Conservation (phyloP, 1,140 invertebrate species). For the Rhopalosiphum maidis region DNA sequence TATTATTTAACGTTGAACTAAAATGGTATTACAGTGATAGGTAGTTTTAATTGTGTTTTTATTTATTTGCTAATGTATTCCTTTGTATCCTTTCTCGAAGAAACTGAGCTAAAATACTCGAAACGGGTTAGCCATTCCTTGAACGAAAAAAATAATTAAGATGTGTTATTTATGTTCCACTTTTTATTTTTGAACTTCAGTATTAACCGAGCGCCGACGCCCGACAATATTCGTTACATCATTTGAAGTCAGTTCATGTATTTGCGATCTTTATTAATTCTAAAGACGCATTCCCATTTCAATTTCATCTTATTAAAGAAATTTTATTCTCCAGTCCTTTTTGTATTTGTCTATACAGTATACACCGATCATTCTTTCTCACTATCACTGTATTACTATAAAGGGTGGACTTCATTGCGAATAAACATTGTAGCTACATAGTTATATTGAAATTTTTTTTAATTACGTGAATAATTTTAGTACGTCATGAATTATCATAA, state of each 20-base stretch:
- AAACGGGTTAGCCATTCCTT: background rate
- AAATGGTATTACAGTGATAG: background rate
- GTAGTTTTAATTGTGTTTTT: slow-evolving; percentile 5
- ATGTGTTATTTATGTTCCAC: background rate
- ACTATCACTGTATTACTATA: background rate
- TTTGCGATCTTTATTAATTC: background rate
- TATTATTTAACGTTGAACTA: background rate
- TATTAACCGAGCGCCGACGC: background rate
- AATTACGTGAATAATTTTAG: background rate
- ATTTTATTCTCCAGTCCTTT: background rate
- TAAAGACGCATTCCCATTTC: background rate
- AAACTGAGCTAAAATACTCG: background rate
- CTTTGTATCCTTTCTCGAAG: background rate
- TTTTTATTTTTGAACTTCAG: background rate
- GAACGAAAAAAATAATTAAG: background rate
- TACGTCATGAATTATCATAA: background rate
- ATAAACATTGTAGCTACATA: background rate
- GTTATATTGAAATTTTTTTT: background rate
- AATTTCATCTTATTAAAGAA: background rate
- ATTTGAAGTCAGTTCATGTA: background rate
- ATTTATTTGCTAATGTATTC: slow-evolving; percentile 12
- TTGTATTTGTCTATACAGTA: background rate
- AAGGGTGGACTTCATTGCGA: background rate
- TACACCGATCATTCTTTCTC: background rate
- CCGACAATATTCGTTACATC: background rate